Evolutionary conservation across 2,113 vertebrate species (phyloP).

Genomic region (Onychorhynchus coronatus): DNA sequence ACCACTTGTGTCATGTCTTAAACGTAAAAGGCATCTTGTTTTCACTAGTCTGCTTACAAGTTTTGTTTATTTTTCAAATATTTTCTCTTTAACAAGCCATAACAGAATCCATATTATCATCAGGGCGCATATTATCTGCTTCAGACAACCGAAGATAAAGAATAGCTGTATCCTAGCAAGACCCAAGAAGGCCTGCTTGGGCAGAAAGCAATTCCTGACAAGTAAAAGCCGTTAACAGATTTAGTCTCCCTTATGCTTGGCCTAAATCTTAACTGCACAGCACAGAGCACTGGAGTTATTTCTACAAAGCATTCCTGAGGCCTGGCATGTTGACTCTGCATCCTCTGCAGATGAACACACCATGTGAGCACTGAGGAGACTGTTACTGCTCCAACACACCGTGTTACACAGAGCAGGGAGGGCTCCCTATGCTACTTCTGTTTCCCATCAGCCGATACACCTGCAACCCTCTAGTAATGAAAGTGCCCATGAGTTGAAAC

Average conservation of each 20-base stretch:
- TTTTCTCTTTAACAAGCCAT: constrained; percentile 36
- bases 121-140: background rate
- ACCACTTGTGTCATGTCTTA: background rate
- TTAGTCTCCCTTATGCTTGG: background rate
- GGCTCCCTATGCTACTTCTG: background rate
- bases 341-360: background rate
- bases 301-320: background rate
- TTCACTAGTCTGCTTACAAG: background rate
- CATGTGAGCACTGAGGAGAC: rapidly evolving
- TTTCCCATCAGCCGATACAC: background rate
- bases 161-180: background rate
- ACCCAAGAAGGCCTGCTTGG: background rate
- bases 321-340: background rate
- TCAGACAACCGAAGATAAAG: background rate
- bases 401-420: background rate
- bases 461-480: background rate
- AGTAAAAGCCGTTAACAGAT: constrained; percentile 9
- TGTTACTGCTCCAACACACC: background rate
- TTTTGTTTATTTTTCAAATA: constrained; percentile 45
- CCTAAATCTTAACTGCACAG: background rate
- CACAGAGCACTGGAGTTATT: background rate
- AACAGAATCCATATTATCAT: constrained; percentile 23
- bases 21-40: constrained; percentile 10
- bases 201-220: constrained; percentile 1
- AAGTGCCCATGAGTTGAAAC: background rate